A percentile compares a stretch with the other conserved stretches of the same genome.
These are phyloP conservation scores for Dicerorhinus sumatrensis DNA, from an alignment of 2,113 vertebrate genomes.

Conservation along the genomic window DNA sequence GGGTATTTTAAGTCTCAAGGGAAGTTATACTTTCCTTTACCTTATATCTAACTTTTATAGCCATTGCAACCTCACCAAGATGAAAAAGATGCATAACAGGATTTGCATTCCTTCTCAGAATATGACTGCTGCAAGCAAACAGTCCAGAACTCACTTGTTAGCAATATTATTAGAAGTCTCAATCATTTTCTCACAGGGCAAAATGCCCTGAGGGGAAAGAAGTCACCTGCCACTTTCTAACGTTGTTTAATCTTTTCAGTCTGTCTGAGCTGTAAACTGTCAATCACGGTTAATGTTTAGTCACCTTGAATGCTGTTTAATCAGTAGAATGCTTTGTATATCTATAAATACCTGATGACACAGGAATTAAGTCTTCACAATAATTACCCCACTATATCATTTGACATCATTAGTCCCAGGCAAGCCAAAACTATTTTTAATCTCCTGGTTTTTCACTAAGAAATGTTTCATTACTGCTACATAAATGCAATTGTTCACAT, in stretches of 20 bases:
- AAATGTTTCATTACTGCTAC: slow-evolving; percentile 83
- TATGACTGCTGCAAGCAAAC: slow-evolving; percentile 87
- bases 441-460: slow-evolving; percentile 83
- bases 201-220: slow-evolving; percentile 85
- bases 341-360: slow-evolving; percentile 87
- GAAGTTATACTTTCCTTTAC: slow-evolving; percentile 73
- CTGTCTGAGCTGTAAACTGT: slow-evolving; percentile 86
- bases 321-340: slow-evolving; percentile 87
- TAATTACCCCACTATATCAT: slow-evolving; percentile 85
- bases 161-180: slow-evolving; percentile 87
- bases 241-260: slow-evolving; percentile 92
- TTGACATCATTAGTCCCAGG: slow-evolving; percentile 83
- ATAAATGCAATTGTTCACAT: slow-evolving; percentile 80
- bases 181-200: slow-evolving; percentile 86
- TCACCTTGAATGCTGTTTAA: slow-evolving; percentile 88
- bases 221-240: slow-evolving; percentile 89
- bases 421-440: slow-evolving; percentile 84
- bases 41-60: slow-evolving; percentile 78
- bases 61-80: slow-evolving; percentile 84
- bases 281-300: slow-evolving; percentile 87
- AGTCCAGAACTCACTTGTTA: slow-evolving; percentile 87
- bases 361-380: slow-evolving; percentile 88
- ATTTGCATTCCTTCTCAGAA: slow-evolving; percentile 88
- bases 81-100: slow-evolving; percentile 90
- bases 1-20: slow-evolving; percentile 37